Percentiles rank a stretch among this genome's conserved stretches.
These are phyloP conservation scores for Todiramphus saurophagus DNA, from an alignment of 2,113 vertebrate genomes.

Conservation along the genomic window DNA sequence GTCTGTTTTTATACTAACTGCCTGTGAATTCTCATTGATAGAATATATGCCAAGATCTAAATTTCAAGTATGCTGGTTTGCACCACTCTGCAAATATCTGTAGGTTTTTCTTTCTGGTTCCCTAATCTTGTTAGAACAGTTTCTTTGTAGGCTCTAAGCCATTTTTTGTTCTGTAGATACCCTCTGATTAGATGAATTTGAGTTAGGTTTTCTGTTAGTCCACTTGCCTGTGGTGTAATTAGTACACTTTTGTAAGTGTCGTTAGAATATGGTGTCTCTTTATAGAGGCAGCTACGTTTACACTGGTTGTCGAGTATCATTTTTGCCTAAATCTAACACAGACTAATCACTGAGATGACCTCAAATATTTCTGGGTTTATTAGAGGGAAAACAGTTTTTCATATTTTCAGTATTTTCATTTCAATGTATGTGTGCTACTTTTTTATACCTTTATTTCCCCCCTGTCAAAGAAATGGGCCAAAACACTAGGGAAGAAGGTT, in stretches of 20 bases:
- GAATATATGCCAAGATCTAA: not conserved
- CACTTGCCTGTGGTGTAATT: not conserved
- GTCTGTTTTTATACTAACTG: not conserved
- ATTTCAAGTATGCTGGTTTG: not conserved
- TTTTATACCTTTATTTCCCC: not conserved
- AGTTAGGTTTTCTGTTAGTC: not conserved
- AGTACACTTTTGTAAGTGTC: not conserved
- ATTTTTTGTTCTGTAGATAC: not conserved
- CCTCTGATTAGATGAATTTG: not conserved
- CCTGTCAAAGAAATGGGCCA: not conserved
- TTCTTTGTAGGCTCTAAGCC: not conserved
- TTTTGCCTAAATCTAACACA: not conserved
- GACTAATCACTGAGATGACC: not conserved
- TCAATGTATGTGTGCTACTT: not conserved
- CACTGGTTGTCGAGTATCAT: not conserved
- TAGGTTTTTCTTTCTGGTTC: not conserved
- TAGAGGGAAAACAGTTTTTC: not conserved
- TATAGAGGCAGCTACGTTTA: not conserved
- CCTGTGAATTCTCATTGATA: not conserved
- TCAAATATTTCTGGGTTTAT: not conserved
- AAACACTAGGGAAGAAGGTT: not conserved
- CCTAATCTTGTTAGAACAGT: not conserved
- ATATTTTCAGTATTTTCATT: not conserved
- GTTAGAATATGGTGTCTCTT: not conserved
- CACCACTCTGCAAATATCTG: not conserved